Base-by-base conservation (phyloP, 2,888 invertebrate genomes). In the Melitaea athalia region DNA sequence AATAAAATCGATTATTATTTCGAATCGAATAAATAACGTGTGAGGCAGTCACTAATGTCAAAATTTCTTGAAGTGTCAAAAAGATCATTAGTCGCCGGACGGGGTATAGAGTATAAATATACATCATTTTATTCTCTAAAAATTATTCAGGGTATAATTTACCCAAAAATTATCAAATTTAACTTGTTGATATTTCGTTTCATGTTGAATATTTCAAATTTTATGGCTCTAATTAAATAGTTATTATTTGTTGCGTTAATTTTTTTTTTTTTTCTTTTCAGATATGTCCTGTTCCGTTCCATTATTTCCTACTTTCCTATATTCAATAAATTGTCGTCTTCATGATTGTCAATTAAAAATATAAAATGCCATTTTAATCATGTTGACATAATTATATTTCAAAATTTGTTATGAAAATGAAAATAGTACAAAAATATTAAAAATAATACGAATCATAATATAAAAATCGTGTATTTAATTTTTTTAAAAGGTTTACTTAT, bases 191-290 rank as follows among this genome's bases (percentile, higher is more conserved):
- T 50, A 57, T 42, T 63, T n/a, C 2, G 38, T 43, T 47, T 57
- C 69, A 53, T 77, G 87, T 88, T 88, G 80, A 75, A 72, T 72
- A 75, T 72, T 87, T 82, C 67, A 87, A 85, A 86, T 83, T 88
- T 77, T 88, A 88, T 80, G 69, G 73, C 75, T 74, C 75, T 72
- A 74, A 72, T 69, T 64, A 64, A 67, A 69, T 42, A 61, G 14
- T 62, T 61, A 45, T 73, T 63, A 69, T 72, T 72, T 6, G n/a
- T n/a, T 52, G 45, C 12, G 11, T 47, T 55, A 38, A 55, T 43
- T 31, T 60, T 52, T 24, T 65, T 60, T 10, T 24, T 60, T 12
- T 24, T 52, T 45, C 31, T 43, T 72, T 71, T 24, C 72, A 70
- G 72, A 61, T 59, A 12, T 14, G 45, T 17, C 53, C 49, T 17